phyloP scores from a whole-genome alignment of 2,113 vertebrate species.

The Eurystomus gularis region DNA sequence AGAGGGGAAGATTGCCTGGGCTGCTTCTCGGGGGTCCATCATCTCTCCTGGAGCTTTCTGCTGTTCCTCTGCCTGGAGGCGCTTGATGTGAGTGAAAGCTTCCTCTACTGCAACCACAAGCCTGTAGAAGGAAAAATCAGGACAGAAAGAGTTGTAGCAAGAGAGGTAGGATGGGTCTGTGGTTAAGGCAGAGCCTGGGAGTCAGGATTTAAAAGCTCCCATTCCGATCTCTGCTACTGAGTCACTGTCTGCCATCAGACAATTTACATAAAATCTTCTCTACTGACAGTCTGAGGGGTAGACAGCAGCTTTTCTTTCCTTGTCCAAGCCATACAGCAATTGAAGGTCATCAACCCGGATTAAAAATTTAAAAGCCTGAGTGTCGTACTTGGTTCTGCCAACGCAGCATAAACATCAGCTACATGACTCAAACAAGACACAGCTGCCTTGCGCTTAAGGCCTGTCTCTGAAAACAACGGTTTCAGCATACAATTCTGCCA shows the following conservation, averaged over 20 bases:
- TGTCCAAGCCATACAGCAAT: background rate
- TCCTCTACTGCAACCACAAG: constrained; percentile 94
- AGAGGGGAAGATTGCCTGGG: constrained; percentile 95
- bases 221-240: background rate
- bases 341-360: background rate
- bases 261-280: background rate
- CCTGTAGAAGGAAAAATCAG: constrained; percentile 64
- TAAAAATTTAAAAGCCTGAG: background rate
- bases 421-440: background rate
- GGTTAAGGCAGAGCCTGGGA: background rate
- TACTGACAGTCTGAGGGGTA: background rate
- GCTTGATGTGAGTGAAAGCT: constrained; percentile 93
- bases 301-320: background rate
- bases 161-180: background rate
- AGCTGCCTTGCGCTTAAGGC: background rate
- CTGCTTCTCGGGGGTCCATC: constrained; percentile 94
- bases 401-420: background rate
- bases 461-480: accelerated
- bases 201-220: background rate
- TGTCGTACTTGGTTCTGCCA: background rate
- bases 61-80: constrained; percentile 88
- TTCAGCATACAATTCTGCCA: background rate
- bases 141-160: background rate
- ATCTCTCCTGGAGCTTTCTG: constrained; percentile 89
- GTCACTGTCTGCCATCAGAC: background rate